Evolutionary conservation across 2,113 vertebrate genomes (phyloP).

Genomic region (Pelecanoides urinatrix): DNA sequence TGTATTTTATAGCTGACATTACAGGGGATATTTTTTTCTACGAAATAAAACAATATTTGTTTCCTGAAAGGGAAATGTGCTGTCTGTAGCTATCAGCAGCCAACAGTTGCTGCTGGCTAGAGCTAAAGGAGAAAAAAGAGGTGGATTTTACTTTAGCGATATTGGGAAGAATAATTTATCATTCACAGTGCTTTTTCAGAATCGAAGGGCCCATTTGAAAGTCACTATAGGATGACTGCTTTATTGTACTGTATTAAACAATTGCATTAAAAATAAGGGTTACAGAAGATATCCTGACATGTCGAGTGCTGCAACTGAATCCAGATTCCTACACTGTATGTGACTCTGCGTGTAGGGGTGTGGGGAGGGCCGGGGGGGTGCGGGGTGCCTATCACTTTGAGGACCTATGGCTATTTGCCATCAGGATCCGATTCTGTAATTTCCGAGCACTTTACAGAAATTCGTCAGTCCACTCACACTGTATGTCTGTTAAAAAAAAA

Average conservation of each 20-base stretch:
- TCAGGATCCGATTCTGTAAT: background rate
- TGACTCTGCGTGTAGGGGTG: background rate
- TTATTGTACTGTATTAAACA: background rate
- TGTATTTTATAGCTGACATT: slow-evolving; percentile 68
- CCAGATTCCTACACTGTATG: rapidly evolving
- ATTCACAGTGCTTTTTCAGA: background rate
- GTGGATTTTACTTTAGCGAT: background rate
- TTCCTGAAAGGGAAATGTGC: slow-evolving; percentile 54
- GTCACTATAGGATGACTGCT: background rate
- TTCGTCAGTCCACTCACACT: background rate
- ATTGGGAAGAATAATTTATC: slow-evolving; percentile 20
- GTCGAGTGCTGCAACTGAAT: background rate
- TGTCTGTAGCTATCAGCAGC: slow-evolving; percentile 45
- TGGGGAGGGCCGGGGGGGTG: background rate
- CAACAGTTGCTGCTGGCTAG: slow-evolving; percentile 47
- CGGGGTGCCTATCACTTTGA: background rate
- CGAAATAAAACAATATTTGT: slow-evolving; percentile 59
- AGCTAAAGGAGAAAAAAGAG: slow-evolving; percentile 33
- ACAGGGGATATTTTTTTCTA: slow-evolving; percentile 29
- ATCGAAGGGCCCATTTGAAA: background rate
- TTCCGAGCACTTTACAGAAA: background rate
- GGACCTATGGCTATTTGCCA: background rate
- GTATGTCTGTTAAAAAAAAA: background rate
- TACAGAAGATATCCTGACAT: background rate
- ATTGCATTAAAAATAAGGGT: background rate